Base-by-base conservation (phyloP, 2,797 vertebrate genomes). In the Labroides dimidiatus region DNA sequence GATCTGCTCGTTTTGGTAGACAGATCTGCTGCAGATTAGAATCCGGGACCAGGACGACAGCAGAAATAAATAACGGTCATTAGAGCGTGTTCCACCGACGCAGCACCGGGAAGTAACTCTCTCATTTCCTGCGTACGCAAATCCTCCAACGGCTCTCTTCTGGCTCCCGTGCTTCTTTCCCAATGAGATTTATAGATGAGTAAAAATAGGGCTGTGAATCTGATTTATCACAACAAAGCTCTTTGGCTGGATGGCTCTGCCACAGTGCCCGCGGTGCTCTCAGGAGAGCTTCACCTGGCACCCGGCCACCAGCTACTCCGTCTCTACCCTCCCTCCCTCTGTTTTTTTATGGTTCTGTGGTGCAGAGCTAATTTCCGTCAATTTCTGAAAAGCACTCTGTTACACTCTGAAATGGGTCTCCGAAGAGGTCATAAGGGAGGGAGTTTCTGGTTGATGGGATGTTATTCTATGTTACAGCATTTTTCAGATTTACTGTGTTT, bases 61-160 rank as follows among this genome's bases (percentile, higher is more conserved):
- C 71, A 85, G 72, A 91, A 92, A 93, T 93, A 92, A 94, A 94
- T 93, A 93, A 89, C 81, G 69, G 85, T 85, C 90, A 92, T 93
- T 92, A 91, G 82, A 78, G 77, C 19, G 8, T 86, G 82, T 84
- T 90, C 70, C 72, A 83, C 71, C 69, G 75, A 81, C 37, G 62
- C 70, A 76, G 78, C 74, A 84, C 30, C 14, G 44, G 69, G 49
- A 89, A 82, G 82, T 73, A 69, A 81, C 81, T 84, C 69, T 73
- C 64, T 89, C 64, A 69, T 91, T 91, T 89, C 81, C 87, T 87
- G 52, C 60, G 57, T 68, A 33, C n/a, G 47, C 42, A 12, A 65
- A 78, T 59, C 55, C 49, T 68, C 63, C n/a, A 20, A 24, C 2
- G 33, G 64, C 56, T 79, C 72, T 41, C 10, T 55, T 36, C 10